Evolutionary conservation across 2,113 vertebrate species (phyloP), one percentile per base, ranked within the genome.

Genomic region (Pelusios castaneus): DNA sequence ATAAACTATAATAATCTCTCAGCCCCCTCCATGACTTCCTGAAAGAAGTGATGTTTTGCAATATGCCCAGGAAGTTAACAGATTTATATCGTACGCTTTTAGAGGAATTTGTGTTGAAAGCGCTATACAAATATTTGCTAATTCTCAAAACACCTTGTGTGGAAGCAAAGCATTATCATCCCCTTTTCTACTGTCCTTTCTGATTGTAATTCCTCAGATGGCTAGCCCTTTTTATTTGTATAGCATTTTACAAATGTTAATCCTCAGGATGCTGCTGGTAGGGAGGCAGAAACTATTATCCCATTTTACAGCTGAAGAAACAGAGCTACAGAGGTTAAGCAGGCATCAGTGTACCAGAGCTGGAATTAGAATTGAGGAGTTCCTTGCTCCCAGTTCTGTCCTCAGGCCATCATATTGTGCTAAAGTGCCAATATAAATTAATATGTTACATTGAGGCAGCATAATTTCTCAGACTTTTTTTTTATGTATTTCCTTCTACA

Each of bases 401-500:
- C 12, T n/a, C 87, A 5, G 25, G 52, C 1, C 83, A 52, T 29
- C 80, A 22, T 60, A 2, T 77, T 25, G n/a, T 92, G 75, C 47
- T 3, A 7, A 58, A 6, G 31, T 75, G 29, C 22, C 84, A 89
- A 45, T 22, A 41, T 63, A 45, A 70, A 38, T 70, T 34, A 70
- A 54, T 5, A 31, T 60, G 43, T 47, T 75, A 84, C 89, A 16
- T 58, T 67, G 24, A 41, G 5, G 41, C 85, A 91, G 52, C 91
- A 87, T 83, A 93, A 91, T 76, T 60, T 47, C 56, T 92, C 56
- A 29, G 75, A 93, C 21, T 56, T 29, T 95, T 95, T 89, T 47
- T 47, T 84, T 0, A 0, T 89, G 56, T 89, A 92, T 88, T 80
- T 86, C 60, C 77, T 78, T 84, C 79, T 82, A 29, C 49, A 77